A percentile compares a stretch with the other conserved stretches of the same genome.
These are phyloP conservation scores for Gopherus evgoodei DNA, from an alignment of 2,113 vertebrate genomes.

Conservation along the genomic window DNA sequence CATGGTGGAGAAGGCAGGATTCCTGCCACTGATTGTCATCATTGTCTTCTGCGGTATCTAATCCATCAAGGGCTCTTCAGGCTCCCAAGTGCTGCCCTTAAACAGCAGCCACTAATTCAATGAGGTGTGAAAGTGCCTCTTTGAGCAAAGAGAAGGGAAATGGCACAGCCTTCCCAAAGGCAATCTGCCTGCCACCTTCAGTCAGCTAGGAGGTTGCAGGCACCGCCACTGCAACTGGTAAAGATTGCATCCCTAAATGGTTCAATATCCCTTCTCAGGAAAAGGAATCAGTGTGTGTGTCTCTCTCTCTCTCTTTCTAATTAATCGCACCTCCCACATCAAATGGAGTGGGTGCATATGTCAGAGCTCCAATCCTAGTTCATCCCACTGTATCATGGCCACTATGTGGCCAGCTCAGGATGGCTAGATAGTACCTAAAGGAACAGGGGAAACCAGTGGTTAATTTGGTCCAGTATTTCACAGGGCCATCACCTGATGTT, in stretches of 20 bases:
- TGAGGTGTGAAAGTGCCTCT: background rate
- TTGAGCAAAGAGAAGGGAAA: background rate
- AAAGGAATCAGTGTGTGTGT: background rate
- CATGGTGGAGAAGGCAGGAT: background rate
- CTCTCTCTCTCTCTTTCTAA: background rate
- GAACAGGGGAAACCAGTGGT: background rate
- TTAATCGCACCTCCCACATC: background rate
- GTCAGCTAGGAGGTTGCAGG: background rate
- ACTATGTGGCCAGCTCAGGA: background rate
- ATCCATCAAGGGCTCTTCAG: constrained; percentile 5
- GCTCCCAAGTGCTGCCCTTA: background rate
- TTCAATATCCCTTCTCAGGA: accelerated
- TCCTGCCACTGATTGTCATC: background rate
- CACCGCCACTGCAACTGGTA: accelerated
- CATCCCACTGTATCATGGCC: background rate
- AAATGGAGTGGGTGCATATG: too few relatives aligned
- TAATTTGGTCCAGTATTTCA: background rate
- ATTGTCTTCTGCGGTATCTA: background rate
- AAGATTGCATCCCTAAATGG: background rate
- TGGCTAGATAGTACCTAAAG: background rate
- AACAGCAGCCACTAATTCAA: background rate
- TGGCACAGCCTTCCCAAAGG: background rate
- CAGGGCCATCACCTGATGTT: background rate
- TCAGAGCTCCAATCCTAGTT: background rate
- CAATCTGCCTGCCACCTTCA: background rate